Conservation (phyloP, 2,888 invertebrate genomes). For the Ormyrus thymus region DNA sequence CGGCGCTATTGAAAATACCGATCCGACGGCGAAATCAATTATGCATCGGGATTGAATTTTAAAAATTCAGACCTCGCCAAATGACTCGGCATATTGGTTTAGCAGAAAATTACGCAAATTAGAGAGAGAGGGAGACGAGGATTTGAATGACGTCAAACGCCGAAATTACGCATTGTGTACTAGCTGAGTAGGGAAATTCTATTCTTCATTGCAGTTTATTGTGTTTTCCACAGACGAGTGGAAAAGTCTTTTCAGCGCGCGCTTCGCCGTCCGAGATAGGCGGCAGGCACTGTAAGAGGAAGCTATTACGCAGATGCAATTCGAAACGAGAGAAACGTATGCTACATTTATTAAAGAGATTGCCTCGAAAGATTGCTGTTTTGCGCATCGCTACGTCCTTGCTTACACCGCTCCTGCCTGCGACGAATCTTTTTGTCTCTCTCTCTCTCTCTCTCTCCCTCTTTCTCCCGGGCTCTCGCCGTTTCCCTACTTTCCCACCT, state of each 20-base stretch:
- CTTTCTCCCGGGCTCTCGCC: slow-evolving; percentile 40
- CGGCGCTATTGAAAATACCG: slow-evolving; percentile 72
- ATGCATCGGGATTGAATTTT: slow-evolving; percentile 31
- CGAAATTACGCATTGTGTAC: slow-evolving; percentile 41
- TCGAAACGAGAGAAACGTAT: slow-evolving; percentile 67
- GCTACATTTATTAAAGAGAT: slow-evolving; percentile 73
- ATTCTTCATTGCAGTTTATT: slow-evolving; percentile 53
- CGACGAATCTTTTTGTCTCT: slow-evolving; percentile 44
- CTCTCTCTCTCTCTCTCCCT: slow-evolving; percentile 25
- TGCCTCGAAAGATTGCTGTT: slow-evolving; percentile 73
- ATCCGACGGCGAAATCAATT: slow-evolving; percentile 63
- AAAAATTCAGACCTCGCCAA: slow-evolving; percentile 55
- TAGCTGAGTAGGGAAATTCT: slow-evolving; percentile 38
- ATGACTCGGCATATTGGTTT: slow-evolving; percentile 56
- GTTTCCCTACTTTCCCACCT: slow-evolving; percentile 43
- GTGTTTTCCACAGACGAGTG: slow-evolving; percentile 51
- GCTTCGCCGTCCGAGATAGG: slow-evolving; percentile 33
- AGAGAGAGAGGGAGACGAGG: slow-evolving; percentile 19
- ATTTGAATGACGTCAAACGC: slow-evolving; percentile 25
- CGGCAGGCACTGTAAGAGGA: slow-evolving; percentile 56
- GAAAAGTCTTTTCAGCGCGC: slow-evolving; percentile 43
- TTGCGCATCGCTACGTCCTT: slow-evolving; percentile 69
- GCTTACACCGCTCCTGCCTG: slow-evolving; percentile 58
- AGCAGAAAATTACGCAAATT: slow-evolving; percentile 38
- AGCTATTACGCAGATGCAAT: slow-evolving; percentile 65